Conservation (phyloP, 1,140 invertebrate genomes). For the Nephila pilipes region DNA sequence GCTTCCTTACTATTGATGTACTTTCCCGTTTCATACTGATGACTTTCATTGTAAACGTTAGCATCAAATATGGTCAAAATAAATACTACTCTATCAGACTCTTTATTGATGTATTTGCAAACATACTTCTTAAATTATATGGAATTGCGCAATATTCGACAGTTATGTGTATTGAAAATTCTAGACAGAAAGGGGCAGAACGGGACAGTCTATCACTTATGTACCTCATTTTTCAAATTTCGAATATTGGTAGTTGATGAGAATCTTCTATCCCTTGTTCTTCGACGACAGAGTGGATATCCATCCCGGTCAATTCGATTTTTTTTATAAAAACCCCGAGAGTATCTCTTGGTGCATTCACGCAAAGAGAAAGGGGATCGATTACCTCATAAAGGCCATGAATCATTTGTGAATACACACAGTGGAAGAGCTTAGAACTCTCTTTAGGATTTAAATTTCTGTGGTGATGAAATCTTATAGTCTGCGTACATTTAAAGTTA, state of each 20-base stretch:
- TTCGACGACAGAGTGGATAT: slow-evolving; percentile 34
- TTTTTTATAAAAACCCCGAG: background rate
- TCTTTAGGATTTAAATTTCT: too few species aligned
- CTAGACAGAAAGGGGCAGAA: slow-evolving; percentile 44
- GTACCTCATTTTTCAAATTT: background rate
- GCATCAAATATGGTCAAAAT: background rate
- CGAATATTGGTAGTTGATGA: background rate
- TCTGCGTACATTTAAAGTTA: too few species aligned
- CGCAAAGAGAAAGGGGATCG: background rate
- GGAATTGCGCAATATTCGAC: slow-evolving; percentile 78
- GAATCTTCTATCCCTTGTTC: background rate
- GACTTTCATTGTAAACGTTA: slow-evolving; percentile 78
- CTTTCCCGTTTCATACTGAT: slow-evolving; percentile 72
- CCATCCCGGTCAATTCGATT: slow-evolving; percentile 44
- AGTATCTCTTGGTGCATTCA: background rate
- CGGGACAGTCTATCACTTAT: slow-evolving; percentile 76
- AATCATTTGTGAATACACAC: too few species aligned
- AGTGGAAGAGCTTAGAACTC: too few species aligned
- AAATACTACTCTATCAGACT: slow-evolving; percentile 78
- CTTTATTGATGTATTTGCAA: slow-evolving; percentile 78
- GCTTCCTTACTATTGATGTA: slow-evolving; percentile 78
- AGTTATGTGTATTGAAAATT: slow-evolving; percentile 78
- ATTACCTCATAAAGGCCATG: background rate
- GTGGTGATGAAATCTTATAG: too few species aligned
- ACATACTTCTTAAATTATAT: slow-evolving; percentile 68